phyloP scores from a whole-genome alignment of 1,140 invertebrate genomes.

The Antheraea mylitta region DNA sequence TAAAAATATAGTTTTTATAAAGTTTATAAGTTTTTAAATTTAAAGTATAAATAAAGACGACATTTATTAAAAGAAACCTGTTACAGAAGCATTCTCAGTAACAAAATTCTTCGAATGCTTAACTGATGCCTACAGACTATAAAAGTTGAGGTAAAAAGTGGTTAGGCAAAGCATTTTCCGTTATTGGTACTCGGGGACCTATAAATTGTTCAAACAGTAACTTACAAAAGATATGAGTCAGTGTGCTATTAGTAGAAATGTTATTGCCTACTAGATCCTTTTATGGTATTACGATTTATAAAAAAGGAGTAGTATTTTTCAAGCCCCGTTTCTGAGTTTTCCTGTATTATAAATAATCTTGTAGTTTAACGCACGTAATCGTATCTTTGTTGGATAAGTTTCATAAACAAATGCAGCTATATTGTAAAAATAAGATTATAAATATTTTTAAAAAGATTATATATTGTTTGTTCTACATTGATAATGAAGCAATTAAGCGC shows the following conservation, averaged over 20 bases:
- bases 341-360: background rate
- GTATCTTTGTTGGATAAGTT: too few species aligned
- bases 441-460: too few species aligned
- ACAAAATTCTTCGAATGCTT: background rate
- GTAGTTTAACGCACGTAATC: too few species aligned
- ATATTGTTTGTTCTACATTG: too few species aligned
- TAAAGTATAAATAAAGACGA: too few species aligned
- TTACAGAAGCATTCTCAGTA: background rate
- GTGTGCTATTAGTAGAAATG: background rate
- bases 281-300: background rate
- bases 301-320: background rate
- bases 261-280: background rate
- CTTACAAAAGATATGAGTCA: constrained; percentile 11
- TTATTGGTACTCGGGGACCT: constrained; percentile 8
- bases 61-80: too few species aligned
- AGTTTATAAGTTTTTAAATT: too few species aligned
- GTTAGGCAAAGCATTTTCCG: constrained; percentile 1
- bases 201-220: constrained; percentile 5
- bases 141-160: background rate
- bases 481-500: too few species aligned
- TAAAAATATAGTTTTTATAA: too few species aligned
- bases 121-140: background rate
- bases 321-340: background rate
- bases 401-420: too few species aligned
- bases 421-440: too few species aligned